These are phyloP conservation scores for Astreopora myriophthalma DNA, from an alignment of 64 coral and sea anemone species.

Conservation along the genomic window DNA sequence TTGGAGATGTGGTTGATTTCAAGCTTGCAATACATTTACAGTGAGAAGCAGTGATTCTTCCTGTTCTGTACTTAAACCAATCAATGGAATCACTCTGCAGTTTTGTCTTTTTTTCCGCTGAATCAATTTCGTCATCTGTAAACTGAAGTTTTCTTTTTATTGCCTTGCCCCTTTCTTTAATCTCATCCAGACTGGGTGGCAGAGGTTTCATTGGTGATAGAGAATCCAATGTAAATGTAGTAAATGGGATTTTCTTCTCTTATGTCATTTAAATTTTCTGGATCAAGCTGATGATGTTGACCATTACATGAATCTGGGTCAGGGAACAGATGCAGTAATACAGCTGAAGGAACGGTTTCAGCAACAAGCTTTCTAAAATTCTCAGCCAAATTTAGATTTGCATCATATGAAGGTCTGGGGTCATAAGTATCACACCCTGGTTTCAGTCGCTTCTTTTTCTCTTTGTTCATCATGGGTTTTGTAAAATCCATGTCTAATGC, in stretches of 20 bases:
- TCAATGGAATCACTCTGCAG: conserved; percentile 15
- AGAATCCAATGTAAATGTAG: not conserved
- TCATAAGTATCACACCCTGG: not conserved
- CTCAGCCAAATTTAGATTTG: conserved; percentile 16
- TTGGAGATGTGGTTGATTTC: not conserved
- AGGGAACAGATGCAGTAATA: conserved; percentile 30
- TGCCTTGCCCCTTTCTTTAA: not conserved
- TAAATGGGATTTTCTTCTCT: not conserved
- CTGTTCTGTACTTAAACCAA: conserved; percentile 37
- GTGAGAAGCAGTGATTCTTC: conserved; percentile 44
- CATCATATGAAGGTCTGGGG: conserved; percentile 31
- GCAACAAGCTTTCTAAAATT: conserved; percentile 37
- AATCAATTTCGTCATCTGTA: not conserved
- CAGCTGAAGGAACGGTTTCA: conserved; percentile 36
- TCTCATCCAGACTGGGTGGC: not conserved
- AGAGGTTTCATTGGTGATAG: not conserved
- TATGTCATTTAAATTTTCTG: too few relatives aligned
- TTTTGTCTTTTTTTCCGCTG: conserved; percentile 27
- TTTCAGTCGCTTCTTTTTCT: conserved; percentile 5
- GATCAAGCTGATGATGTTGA: not conserved
- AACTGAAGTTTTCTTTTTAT: conserved; percentile 51
- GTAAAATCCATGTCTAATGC: conserved; percentile 32
- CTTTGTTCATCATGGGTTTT: conserved; percentile 11
- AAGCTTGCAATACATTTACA: conserved; percentile 53
- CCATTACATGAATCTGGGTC: not conserved